Evolutionary conservation across 2,797 vertebrate species (phyloP), one percentile per base, ranked within the genome.

Genomic region (Acanthopagrus latus): DNA sequence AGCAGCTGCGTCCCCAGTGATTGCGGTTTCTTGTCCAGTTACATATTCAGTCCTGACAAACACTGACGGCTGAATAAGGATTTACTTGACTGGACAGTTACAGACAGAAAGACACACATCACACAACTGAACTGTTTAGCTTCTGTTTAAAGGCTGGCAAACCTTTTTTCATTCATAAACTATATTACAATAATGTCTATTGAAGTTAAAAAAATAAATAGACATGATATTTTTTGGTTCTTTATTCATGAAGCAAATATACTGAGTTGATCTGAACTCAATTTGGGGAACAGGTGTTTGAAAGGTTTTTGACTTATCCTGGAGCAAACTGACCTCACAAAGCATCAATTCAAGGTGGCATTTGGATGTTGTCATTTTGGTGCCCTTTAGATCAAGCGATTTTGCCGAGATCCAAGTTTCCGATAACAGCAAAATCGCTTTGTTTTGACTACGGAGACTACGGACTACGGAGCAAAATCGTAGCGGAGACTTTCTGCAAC

Each of bases 11-110:
- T 93, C 92, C 91, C 91, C 64, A 71, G 86, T 1, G 92, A 87
- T 79, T 75, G 69, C 77, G 84, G 54, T 78, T 88, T 73, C 87
- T 81, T 89, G 88, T 88, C 89, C 87, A 73, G 84, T 89, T 90
- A 90, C 82, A 90, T 91, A 90, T 92, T 92, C 75, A 87, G 72
- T 48, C 76, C 64, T 89, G 89, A 91, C 90, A 87, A 74, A 86
- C 64, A 41, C 82, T 81, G 71, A 76, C 67, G 72, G 70, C 85
- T 89, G 85, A 71, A 89, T 81, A 57, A 87, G 89, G 86, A 85
- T 80, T 80, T 81, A 83, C 78, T 86, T 70, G 50, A 67, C 67
- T 89, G 85, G 77, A 80, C 78, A 84, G 63, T 71, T 75, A 54
- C 47, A 78, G 44, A 84, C 62, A 80, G 7, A 48, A 5, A 54